Percentiles rank a stretch among this genome's conserved stretches.
phyloP scores from a whole-genome alignment of 2,113 vertebrate species.

The Pseudorhombus dupliciocellatus region DNA sequence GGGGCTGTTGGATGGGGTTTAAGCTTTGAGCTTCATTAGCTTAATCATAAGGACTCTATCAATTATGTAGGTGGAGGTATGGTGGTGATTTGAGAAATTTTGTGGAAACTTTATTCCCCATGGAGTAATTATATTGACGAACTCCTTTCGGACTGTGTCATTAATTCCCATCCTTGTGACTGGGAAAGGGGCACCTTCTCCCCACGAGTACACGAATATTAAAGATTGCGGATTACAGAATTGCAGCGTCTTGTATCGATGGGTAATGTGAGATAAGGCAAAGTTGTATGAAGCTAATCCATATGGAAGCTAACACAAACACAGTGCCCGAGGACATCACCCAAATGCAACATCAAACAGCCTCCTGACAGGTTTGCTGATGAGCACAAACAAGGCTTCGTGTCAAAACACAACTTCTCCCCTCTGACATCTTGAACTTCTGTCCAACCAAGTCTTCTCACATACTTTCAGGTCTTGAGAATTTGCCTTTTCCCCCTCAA shows the following conservation, averaged over 20 bases:
- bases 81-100: constrained; percentile 69
- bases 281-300: constrained; percentile 76
- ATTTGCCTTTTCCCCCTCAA: constrained; percentile 73
- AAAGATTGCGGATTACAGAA: constrained; percentile 8
- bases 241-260: constrained; percentile 23
- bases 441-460: constrained; percentile 79
- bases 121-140: constrained; percentile 67
- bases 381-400: constrained; percentile 82
- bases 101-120: constrained; percentile 58
- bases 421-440: constrained; percentile 80
- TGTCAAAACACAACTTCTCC: constrained; percentile 81
- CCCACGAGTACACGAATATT: constrained; percentile 4
- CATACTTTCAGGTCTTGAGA: constrained; percentile 78
- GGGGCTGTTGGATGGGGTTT: constrained; percentile 67
- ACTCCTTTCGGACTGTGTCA: constrained; percentile 55
- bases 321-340: constrained; percentile 71
- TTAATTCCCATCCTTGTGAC: constrained; percentile 41
- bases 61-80: constrained; percentile 78
- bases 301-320: constrained; percentile 79
- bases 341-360: constrained; percentile 79
- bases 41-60: constrained; percentile 74
- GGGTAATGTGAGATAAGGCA: constrained; percentile 54
- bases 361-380: constrained; percentile 82
- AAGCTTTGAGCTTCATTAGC: constrained; percentile 75
- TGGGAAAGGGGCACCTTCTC: constrained; percentile 12